A percentile compares a stretch with the other conserved stretches of the same genome.
Conservation (phyloP, 92 coral and sea anemone species). For the Parazoanthus darwini region DNA sequence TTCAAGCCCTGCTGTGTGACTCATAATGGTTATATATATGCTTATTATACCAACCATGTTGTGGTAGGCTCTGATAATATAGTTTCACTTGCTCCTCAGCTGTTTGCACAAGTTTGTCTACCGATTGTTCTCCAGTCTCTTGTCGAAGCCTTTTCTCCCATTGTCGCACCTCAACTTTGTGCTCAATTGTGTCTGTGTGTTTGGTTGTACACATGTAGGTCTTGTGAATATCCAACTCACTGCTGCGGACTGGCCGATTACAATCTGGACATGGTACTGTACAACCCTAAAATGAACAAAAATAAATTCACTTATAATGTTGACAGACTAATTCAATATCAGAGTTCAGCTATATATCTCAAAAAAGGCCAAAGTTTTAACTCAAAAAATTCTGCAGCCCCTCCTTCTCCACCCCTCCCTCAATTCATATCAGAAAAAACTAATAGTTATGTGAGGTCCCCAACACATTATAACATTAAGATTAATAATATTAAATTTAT, state of each 20-base stretch:
- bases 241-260: constrained; percentile 74
- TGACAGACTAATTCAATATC: too few species aligned
- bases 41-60: constrained; percentile 65
- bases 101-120: constrained; percentile 60
- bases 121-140: constrained; percentile 84
- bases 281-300: constrained; percentile 54
- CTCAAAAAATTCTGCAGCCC: too few species aligned
- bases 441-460: too few species aligned
- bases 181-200: constrained; percentile 52
- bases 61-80: constrained; percentile 72
- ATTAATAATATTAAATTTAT: too few species aligned
- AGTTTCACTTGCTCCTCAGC: constrained; percentile 69
- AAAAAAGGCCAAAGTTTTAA: too few species aligned
- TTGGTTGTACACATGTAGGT: constrained; percentile 75
- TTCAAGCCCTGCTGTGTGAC: too few species aligned
- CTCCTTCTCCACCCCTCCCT: too few species aligned
- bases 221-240: constrained; percentile 77
- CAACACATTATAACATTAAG: too few species aligned
- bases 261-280: constrained; percentile 87
- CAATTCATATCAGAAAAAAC: too few species aligned
- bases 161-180: constrained; percentile 75
- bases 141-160: constrained; percentile 94
- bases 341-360: too few species aligned
- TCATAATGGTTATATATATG: neutral
- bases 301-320: neutral